Evolutionary conservation across 1,140 invertebrate species (phyloP).

Genomic region (Belonocnema kinseyi): DNA sequence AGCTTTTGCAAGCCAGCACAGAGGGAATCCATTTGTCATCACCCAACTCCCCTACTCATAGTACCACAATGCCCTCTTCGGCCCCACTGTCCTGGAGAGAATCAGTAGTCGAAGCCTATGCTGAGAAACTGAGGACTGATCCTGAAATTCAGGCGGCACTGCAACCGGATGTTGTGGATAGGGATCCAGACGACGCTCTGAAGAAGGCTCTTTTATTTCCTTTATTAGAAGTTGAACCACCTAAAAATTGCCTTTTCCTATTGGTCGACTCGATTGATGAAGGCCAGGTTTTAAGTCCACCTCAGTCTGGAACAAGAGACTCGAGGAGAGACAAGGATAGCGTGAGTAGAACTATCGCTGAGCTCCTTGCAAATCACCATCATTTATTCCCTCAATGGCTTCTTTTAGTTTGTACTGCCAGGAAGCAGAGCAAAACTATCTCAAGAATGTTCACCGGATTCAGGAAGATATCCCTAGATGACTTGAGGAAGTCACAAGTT

Average conservation of each 20-base stretch:
- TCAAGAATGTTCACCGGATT: constrained; percentile 96
- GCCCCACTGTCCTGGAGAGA: constrained; percentile 63
- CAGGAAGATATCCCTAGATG: constrained; percentile 93
- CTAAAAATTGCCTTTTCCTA: constrained; percentile 89
- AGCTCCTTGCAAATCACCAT: constrained; percentile 91
- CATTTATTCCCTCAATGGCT: constrained; percentile 96
- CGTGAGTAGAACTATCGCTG: constrained; percentile 85
- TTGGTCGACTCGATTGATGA: constrained; percentile 96
- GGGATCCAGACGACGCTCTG: constrained; percentile 93
- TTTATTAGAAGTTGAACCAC: constrained; percentile 87
- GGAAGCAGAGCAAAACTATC: constrained; percentile 89
- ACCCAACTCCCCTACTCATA: constrained; percentile 49
- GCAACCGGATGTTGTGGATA: constrained; percentile 83
- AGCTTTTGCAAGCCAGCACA: constrained; percentile 75
- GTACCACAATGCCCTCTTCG: constrained; percentile 41
- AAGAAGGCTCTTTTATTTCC: constrained; percentile 92
- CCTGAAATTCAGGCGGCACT: constrained; percentile 85
- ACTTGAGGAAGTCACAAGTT: constrained; percentile 91
- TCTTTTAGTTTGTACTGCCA: constrained; percentile 91
- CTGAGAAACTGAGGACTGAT: constrained; percentile 85
- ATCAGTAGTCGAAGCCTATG: constrained; percentile 85
- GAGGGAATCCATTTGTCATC: constrained; percentile 66
- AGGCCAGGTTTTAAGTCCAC: constrained; percentile 72
- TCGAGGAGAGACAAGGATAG: constrained; percentile 73
- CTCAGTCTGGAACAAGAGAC: constrained; percentile 65